Conservation (phyloP, 2,113 vertebrate species). For the Anthoscopus minutus region DNA sequence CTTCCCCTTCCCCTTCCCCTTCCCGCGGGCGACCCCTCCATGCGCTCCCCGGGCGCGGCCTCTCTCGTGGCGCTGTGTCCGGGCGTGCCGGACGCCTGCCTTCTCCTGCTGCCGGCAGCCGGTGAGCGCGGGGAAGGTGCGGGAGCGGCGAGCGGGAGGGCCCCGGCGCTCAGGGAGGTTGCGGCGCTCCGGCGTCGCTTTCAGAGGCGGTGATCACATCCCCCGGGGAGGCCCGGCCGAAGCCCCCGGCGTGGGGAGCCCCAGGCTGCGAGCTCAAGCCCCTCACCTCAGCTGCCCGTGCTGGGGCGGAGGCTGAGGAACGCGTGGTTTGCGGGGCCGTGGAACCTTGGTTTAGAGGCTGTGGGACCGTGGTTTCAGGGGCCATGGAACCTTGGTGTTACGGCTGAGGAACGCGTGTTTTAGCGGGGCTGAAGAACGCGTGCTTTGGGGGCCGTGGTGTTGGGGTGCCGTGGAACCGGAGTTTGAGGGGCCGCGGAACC, state of each 20-base stretch:
- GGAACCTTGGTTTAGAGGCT: background rate
- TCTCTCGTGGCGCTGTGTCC: background rate
- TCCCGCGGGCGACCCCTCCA: background rate
- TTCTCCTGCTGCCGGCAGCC: background rate
- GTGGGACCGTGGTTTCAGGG: background rate
- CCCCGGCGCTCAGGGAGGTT: rapidly evolving
- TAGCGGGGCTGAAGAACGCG: background rate
- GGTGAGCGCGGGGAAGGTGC: background rate
- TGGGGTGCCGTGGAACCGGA: too few relatives aligned
- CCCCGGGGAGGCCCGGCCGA: background rate
- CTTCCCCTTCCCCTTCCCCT: background rate
- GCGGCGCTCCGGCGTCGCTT: background rate
- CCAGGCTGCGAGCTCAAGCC: background rate
- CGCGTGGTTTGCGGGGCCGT: background rate
- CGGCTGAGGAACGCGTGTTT: background rate
- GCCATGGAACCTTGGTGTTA: too few relatives aligned
- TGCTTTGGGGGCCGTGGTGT: background rate
- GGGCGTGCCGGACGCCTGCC: rapidly evolving
- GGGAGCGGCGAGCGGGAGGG: background rate
- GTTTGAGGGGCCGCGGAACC: too few relatives aligned
- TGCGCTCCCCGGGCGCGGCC: rapidly evolving
- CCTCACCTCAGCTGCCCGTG: background rate
- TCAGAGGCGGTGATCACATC: background rate
- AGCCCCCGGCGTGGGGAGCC: background rate
- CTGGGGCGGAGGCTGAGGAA: background rate